These are phyloP conservation scores for Trissolcus brochymenae DNA, from an alignment of 2,888 invertebrate genomes.

Conservation along the genomic window DNA sequence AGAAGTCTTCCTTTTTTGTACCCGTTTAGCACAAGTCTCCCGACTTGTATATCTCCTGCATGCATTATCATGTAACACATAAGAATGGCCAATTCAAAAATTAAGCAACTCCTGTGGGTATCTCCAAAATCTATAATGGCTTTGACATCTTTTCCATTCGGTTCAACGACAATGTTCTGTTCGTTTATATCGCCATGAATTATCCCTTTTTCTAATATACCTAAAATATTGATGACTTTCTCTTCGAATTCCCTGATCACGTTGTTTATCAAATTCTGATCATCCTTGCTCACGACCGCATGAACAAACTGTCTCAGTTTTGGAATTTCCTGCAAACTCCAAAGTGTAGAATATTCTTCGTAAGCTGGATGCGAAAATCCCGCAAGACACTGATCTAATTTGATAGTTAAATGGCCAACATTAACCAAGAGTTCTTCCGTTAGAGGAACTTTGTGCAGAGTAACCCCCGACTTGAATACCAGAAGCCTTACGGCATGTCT, in stretches of 20 bases:
- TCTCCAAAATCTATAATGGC: conserved; percentile 94
- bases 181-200: conserved; percentile 96
- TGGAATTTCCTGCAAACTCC: conserved; percentile 86
- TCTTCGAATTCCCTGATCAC: conserved; percentile 82
- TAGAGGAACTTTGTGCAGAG: conserved; percentile 81
- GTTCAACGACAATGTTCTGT: conserved; percentile 84
- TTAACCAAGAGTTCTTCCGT: conserved; percentile 82
- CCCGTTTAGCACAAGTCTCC: conserved; percentile 86
- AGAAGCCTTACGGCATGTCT: conserved; percentile 85
- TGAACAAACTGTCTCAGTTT: conserved; percentile 83
- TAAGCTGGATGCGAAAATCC: conserved; percentile 86
- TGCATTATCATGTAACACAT: conserved; percentile 89
- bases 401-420: conserved; percentile 85
- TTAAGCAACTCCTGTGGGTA: conserved; percentile 82
- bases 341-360: conserved; percentile 82
- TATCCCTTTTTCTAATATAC: conserved; percentile 82
- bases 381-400: conserved; percentile 82
- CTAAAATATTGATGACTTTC: conserved; percentile 79
- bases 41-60: conserved; percentile 80
- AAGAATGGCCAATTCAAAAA: conserved; percentile 90
- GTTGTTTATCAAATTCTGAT: conserved; percentile 80
- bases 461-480: conserved; percentile 85
- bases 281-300: conserved; percentile 81
- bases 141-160: conserved; percentile 77
- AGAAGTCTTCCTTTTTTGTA: conserved; percentile 82